Conservation (phyloP, 2,797 vertebrate genomes). For the Nyctibius grandis region DNA sequence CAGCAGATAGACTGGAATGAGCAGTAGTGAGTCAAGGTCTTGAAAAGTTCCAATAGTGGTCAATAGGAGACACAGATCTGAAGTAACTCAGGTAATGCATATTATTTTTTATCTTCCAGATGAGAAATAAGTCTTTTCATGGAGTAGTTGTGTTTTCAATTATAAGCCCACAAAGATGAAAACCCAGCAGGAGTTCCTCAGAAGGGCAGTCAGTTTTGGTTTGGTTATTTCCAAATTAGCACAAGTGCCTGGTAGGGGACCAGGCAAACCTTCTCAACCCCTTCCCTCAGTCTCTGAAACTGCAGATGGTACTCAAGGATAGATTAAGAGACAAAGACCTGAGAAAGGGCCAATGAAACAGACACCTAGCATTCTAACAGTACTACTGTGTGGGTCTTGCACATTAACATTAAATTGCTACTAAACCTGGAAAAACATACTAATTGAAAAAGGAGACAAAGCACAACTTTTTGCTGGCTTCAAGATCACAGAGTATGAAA, state of each 20-base stretch:
- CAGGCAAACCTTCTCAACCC: background rate
- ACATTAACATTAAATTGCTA: background rate
- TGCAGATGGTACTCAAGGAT: background rate
- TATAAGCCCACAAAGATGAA: background rate
- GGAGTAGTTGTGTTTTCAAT: background rate
- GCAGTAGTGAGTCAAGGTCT: background rate
- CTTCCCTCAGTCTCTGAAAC: background rate
- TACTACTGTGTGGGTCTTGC: background rate
- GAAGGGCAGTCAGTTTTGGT: background rate
- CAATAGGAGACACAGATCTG: background rate
- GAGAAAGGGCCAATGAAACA: background rate
- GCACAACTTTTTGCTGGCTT: background rate
- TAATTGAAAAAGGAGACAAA: background rate
- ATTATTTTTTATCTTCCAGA: background rate
- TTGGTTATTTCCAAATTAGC: background rate
- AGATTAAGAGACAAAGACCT: background rate
- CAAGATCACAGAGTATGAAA: background rate
- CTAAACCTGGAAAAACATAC: background rate
- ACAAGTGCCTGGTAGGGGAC: background rate
- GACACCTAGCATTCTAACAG: background rate
- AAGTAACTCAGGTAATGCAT: background rate
- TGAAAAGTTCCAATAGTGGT: background rate
- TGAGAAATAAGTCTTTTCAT: background rate
- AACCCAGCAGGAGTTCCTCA: background rate
- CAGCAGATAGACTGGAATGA: background rate